A percentile compares a stretch with the other conserved stretches of the same genome.
Evolutionary conservation across 2,888 invertebrate genomes (phyloP).

Genomic region (Netelia fuscicornis): DNA sequence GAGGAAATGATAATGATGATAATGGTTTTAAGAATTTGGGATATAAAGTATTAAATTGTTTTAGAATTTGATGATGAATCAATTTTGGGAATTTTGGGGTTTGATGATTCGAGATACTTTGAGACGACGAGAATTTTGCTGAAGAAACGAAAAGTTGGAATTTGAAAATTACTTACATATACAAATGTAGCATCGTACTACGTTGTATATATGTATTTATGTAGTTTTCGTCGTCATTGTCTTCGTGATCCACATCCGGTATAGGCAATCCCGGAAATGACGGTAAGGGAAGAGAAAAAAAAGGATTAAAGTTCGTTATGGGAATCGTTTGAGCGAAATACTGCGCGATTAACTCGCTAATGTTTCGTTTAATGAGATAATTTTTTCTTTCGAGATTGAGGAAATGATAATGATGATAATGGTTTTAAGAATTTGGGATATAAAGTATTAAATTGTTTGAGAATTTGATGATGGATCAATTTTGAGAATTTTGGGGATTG

Average conservation of each 20-base stretch:
- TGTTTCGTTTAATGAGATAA: not conserved
- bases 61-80: not conserved
- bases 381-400: not conserved
- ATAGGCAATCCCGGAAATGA: slow-evolving; percentile 72
- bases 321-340: not conserved
- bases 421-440: not conserved
- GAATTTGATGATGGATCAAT: not conserved
- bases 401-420: not conserved
- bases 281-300: slow-evolving; percentile 16
- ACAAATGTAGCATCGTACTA: not conserved
- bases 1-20: not conserved
- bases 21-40: not conserved
- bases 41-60: too few relatives aligned
- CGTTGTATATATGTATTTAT: not conserved
- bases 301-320: slow-evolving; percentile 6
- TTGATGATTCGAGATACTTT: too few relatives aligned
- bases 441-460: too few relatives aligned
- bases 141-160: slow-evolving; percentile 39
- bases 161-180: slow-evolving; percentile 4
- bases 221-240: slow-evolving; percentile 56
- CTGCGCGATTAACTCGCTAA: too few relatives aligned
- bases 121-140: not conserved
- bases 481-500: not conserved
- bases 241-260: slow-evolving; percentile 63
- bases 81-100: not conserved